Percentiles rank a stretch among this genome's conserved stretches.
phyloP scores from a whole-genome alignment of 1,140 invertebrate genomes.

The Scaptomyza montana region DNA sequence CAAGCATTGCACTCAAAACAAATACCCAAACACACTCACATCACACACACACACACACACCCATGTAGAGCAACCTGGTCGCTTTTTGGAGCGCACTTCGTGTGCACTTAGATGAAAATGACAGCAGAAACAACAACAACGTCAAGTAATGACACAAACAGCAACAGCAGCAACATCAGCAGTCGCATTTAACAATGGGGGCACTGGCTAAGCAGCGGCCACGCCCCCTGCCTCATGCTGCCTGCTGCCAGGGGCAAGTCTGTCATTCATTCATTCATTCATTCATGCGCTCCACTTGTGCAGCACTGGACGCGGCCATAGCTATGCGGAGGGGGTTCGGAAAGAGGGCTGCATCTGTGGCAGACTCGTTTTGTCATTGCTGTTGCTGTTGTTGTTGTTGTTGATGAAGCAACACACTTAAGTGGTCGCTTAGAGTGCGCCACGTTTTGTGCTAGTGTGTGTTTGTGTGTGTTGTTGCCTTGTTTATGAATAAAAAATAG shows the following conservation, averaged over 20 bases:
- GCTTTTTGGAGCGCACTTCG: constrained; percentile 70
- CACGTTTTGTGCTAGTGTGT: constrained; percentile 45
- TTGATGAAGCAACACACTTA: constrained; percentile 69
- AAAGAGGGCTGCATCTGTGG: constrained; percentile 45
- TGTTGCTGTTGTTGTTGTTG: constrained; percentile 35
- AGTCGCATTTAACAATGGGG: constrained; percentile 67
- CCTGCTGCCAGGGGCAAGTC: constrained; percentile 65
- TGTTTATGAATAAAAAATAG: constrained; percentile 82
- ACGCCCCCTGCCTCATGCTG: constrained; percentile 57
- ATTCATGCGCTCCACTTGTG: constrained; percentile 70
- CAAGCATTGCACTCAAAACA: constrained; percentile 63
- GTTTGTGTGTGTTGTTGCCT: constrained; percentile 55
- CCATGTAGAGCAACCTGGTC: constrained; percentile 50
- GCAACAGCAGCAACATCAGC: constrained; percentile 41
- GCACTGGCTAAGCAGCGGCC: constrained; percentile 60
- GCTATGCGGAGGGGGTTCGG: background rate
- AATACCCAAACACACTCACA: constrained; percentile 28
- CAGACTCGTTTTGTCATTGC: constrained; percentile 50
- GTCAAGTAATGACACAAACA: constrained; percentile 34
- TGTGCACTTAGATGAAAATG: constrained; percentile 80
- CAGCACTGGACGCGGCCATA: constrained; percentile 56
- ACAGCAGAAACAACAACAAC: constrained; percentile 51
- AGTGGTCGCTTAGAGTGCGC: constrained; percentile 76
- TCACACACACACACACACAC: constrained; percentile 24
- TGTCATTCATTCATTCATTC: constrained; percentile 61